These are phyloP conservation scores for Manis javanica DNA, from an alignment of 2,797 vertebrate species.

Conservation along the genomic window DNA sequence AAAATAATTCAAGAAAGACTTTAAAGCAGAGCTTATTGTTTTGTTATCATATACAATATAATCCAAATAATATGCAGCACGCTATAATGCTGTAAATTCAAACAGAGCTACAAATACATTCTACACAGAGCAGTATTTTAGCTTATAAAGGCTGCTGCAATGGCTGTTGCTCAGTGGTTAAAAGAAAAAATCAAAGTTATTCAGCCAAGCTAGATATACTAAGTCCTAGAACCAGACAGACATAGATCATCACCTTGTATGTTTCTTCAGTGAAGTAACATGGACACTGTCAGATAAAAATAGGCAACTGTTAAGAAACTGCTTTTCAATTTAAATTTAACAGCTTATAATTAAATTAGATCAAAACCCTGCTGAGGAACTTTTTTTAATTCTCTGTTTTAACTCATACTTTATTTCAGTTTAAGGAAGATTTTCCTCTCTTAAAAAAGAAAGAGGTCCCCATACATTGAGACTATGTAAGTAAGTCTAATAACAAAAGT, in stretches of 20 bases:
- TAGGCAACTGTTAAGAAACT: conserved; percentile 86
- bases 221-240: conserved; percentile 86
- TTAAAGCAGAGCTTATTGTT: conserved; percentile 71
- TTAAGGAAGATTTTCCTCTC: conserved; percentile 37
- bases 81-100: conserved; percentile 63
- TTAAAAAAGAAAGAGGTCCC: conserved; percentile 6
- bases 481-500: conserved; percentile 23
- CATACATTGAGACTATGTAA: background rate
- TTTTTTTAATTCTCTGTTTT: background rate
- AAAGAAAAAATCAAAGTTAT: conserved; percentile 75
- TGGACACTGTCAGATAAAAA: conserved; percentile 91
- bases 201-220: conserved; percentile 83
- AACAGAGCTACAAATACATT: conserved; percentile 67
- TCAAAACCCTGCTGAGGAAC: background rate
- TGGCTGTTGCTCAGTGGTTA: conserved; percentile 81
- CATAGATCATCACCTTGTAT: conserved; percentile 90
- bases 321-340: conserved; percentile 55
- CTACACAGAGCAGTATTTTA: conserved; percentile 73
- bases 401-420: conserved; percentile 45
- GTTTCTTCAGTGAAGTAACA: conserved; percentile 91
- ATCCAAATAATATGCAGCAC: conserved; percentile 54
- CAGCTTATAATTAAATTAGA: conserved; percentile 53
- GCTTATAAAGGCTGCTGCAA: conserved; percentile 84
- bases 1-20: conserved; percentile 68
- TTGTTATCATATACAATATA: conserved; percentile 61